phyloP scores from a whole-genome alignment of 2,888 invertebrate species.

The Leptura quadrifasciata region DNA sequence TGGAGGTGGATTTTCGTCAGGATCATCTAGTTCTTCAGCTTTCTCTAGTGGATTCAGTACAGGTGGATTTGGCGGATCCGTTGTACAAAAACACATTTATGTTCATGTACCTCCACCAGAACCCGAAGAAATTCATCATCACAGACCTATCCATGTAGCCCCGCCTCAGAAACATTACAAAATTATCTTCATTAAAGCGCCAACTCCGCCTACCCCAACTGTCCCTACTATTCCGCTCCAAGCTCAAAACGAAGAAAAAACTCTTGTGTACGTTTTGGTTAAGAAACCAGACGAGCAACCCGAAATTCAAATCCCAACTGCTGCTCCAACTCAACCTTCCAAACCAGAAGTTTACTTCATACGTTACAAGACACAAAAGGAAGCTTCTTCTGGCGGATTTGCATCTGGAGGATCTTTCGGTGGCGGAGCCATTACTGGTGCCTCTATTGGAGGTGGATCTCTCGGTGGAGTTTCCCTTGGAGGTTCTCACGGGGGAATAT shows the following conservation, averaged over 20 bases:
- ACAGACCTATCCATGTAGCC: slow-evolving; percentile 34
- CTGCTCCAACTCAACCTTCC: slow-evolving; percentile 87
- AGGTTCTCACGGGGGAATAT: slow-evolving; percentile 54
- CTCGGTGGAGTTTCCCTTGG: slow-evolving; percentile 49
- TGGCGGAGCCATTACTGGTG: slow-evolving; percentile 61
- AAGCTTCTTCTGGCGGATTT: slow-evolving; percentile 55
- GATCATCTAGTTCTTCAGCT: slow-evolving; percentile 56
- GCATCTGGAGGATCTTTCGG: slow-evolving; percentile 53
- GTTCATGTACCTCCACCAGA: slow-evolving; percentile 91
- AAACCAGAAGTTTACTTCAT: slow-evolving; percentile 95
- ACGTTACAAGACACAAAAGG: slow-evolving; percentile 85
- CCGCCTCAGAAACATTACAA: slow-evolving; percentile 38
- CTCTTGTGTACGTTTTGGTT: slow-evolving; percentile 90
- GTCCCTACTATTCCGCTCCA: slow-evolving; percentile 86
- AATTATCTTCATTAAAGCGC: slow-evolving; percentile 42
- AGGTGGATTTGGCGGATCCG: slow-evolving; percentile 65
- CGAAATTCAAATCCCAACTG: slow-evolving; percentile 85
- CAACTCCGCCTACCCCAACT: slow-evolving; percentile 79
- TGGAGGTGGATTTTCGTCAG: slow-evolving; percentile 28
- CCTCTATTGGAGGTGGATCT: slow-evolving; percentile 61
- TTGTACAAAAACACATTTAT: slow-evolving; percentile 90
- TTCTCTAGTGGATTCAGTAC: slow-evolving; percentile 69
- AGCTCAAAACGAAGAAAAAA: slow-evolving; percentile 89
- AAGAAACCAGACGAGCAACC: slow-evolving; percentile 91
- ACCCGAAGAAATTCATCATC: slow-evolving; percentile 31